Evolutionary conservation across 2,797 vertebrate species (phyloP).

Genomic region (Siniperca scherzeri): DNA sequence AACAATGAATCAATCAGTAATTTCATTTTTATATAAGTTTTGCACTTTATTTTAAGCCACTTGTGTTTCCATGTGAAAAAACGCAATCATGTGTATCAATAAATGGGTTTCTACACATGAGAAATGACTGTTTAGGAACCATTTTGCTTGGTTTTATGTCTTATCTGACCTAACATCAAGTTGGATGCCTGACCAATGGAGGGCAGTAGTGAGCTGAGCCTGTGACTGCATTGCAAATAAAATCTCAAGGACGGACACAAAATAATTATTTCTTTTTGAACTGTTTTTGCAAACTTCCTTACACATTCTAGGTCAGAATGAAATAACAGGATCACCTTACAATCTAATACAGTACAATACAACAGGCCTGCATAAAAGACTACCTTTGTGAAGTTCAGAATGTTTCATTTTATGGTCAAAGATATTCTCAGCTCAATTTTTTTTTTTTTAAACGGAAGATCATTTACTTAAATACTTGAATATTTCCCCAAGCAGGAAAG

Average conservation of each 20-base stretch:
- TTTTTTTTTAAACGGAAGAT: too few relatives aligned
- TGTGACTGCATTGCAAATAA: neutral
- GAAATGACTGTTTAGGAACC: neutral
- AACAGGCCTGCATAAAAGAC: too few relatives aligned
- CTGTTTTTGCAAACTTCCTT: too few relatives aligned
- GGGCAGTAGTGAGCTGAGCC: slow-evolving; percentile 61
- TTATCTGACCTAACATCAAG: neutral
- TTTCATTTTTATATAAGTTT: neutral
- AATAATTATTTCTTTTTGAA: too few relatives aligned
- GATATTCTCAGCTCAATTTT: too few relatives aligned
- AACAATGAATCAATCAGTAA: neutral
- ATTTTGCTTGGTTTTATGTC: neutral
- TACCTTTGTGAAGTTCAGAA: too few relatives aligned
- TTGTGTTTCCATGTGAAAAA: neutral
- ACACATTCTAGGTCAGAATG: too few relatives aligned
- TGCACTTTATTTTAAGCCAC: neutral
- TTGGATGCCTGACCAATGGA: slow-evolving; percentile 41
- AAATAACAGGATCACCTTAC: too few relatives aligned
- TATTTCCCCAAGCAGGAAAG: neutral
- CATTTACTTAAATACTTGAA: neutral
- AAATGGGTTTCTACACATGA: neutral
- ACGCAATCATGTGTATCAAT: neutral
- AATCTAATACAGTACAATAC: too few relatives aligned
- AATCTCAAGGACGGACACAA: neutral
- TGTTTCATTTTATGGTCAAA: too few relatives aligned